Conservation (phyloP, 2,113 vertebrate genomes). For the Microtus montanus region DNA sequence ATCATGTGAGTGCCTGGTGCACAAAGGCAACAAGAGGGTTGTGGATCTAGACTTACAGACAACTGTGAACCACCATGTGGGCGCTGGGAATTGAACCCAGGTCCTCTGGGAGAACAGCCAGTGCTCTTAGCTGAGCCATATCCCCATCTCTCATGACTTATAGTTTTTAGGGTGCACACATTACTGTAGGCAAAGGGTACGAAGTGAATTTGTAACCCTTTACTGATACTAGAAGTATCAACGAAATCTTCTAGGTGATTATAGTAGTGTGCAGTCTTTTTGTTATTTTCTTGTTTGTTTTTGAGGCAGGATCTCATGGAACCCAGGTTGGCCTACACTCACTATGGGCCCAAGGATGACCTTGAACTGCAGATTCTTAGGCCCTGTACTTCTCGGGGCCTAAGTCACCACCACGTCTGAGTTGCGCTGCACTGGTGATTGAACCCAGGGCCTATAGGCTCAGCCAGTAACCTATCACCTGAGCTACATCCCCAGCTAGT, state of each 20-base stretch:
- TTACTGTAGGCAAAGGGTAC: neutral
- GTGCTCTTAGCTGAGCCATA: neutral
- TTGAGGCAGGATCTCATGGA: neutral
- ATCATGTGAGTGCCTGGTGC: neutral
- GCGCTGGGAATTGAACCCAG: neutral
- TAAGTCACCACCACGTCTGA: neutral
- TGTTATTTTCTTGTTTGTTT: neutral
- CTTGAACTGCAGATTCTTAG: neutral
- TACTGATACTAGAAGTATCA: neutral
- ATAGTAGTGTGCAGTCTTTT: neutral
- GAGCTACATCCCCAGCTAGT: neutral
- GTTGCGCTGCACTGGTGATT: too few species aligned
- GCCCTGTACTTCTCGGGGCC: neutral
- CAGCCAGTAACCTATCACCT: neutral
- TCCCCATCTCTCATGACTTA: neutral
- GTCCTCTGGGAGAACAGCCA: neutral
- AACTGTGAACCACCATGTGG: neutral
- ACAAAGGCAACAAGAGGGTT: neutral
- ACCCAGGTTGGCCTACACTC: neutral
- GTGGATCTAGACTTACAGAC: neutral
- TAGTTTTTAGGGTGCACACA: neutral
- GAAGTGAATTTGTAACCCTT: conserved; percentile 21
- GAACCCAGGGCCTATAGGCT: neutral
- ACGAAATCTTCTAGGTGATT: neutral
- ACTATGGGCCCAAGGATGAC: neutral